Base-by-base conservation (phyloP, 2,888 invertebrate genomes). In the Pristionchus maxplancki region DNA sequence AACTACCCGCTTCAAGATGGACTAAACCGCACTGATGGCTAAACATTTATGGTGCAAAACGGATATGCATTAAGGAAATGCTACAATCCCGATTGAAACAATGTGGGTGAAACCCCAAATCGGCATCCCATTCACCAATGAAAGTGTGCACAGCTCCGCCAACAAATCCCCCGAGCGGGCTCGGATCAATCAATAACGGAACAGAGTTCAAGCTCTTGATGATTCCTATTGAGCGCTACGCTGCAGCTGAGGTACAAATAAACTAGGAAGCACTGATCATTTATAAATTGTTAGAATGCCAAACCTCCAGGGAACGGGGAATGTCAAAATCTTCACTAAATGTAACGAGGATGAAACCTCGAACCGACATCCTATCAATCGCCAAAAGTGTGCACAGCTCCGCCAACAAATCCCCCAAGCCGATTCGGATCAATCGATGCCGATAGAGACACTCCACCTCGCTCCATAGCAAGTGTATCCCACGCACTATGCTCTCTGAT, bases 111-210 rank as follows among this genome's bases (percentile, higher is more conserved):
- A 34, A 37, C n/a, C 71, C 31, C 64, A 6, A 64, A 31, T 64
- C 64, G 28, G 6, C 24, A 15, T 9, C 64, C 64, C 64, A 9
- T 15, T 58, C n/a, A n/a, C n/a, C n/a, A n/a, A n/a, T n/a, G 24
- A 64, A 24, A 67, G n/a, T 74, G 17, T 74, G 74, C 37, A 37
- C 74, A 74, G 74, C 74, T 74, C 44, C n/a, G 74, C 74, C 74
- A 74, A 74, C 74, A 74, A 44, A 74, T 40, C 44, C 74, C 67
- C 40, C 40, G 28, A 74, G 24, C 44, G 74, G 44, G 44, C 44
- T 71, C 74, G 34, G 53, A 34, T 34, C 67, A 34, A 67, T 67
- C 67, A 17, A 28, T 62, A 9, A 28, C n/a, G 5, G 28, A 13
- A 28, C 8, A 28, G 28, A 62, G 62, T 58, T 15, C 4, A 8